Conservation (phyloP, 1,140 invertebrate species). For the Episyrphus balteatus region DNA sequence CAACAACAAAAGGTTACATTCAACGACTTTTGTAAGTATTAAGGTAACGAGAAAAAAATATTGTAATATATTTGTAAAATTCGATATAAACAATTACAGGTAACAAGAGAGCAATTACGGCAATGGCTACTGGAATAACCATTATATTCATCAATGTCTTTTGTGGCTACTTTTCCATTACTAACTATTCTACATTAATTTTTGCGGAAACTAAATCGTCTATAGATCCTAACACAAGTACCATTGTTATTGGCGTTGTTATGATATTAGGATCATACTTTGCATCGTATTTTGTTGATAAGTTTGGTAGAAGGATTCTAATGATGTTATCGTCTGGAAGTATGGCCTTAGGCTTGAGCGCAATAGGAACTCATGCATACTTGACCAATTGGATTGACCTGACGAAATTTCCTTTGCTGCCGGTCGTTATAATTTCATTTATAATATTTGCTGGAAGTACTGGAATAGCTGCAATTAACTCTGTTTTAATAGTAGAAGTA, state of each 20-base stretch:
- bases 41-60: not conserved
- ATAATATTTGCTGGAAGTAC: conserved; percentile 25
- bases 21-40: conserved; percentile 23
- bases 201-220: conserved; percentile 49
- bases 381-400: conserved; percentile 16
- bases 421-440: conserved; percentile 20
- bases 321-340: conserved; percentile 20
- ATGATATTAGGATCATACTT: conserved; percentile 39
- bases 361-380: conserved; percentile 24
- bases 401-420: conserved; percentile 21
- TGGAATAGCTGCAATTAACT: conserved; percentile 23
- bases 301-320: conserved; percentile 21
- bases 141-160: conserved; percentile 27
- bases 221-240: conserved; percentile 42
- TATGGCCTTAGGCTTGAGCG: conserved; percentile 14
- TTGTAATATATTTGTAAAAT: not conserved
- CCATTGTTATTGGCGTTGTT: conserved; percentile 42
- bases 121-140: conserved; percentile 19
- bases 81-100: conserved; percentile 8
- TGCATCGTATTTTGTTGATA: conserved; percentile 26
- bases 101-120: conserved; percentile 15
- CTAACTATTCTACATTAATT: conserved; percentile 42
- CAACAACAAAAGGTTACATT: conserved; percentile 2
- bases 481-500: conserved; percentile 28
- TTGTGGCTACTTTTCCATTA: conserved; percentile 24